Conservation (phyloP, 2,113 vertebrate genomes). For the Rhinopomastus cyanomelas region DNA sequence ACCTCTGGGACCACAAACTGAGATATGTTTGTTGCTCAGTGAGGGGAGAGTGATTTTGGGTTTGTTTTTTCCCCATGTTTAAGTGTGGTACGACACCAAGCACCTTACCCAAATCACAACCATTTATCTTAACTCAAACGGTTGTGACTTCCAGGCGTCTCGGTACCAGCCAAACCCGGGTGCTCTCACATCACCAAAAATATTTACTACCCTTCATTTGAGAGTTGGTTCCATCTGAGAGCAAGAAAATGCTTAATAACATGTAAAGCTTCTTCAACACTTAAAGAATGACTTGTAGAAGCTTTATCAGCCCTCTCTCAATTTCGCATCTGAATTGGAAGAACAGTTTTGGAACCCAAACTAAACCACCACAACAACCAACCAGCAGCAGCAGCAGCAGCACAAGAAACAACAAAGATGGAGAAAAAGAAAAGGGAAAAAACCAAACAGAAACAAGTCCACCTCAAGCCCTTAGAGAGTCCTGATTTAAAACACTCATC, state of each 20-base stretch:
- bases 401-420: no score
- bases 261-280: neutral
- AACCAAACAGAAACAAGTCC: neutral
- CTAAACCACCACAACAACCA: neutral
- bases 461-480: neutral
- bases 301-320: neutral
- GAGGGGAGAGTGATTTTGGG: neutral
- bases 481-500: neutral
- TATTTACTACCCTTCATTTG: neutral
- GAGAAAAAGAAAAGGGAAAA: no score
- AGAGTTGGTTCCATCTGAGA: neutral
- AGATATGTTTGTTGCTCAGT: neutral
- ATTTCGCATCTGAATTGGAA: neutral
- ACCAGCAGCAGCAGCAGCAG: no score
- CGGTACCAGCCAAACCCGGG: neutral
- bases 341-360: neutral
- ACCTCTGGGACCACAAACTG: conserved; percentile 13
- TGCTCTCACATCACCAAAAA: neutral
- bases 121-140: neutral
- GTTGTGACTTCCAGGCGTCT: neutral
- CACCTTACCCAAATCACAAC: no score
- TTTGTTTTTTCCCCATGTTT: neutral
- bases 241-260: neutral
- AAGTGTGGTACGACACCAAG: neutral
- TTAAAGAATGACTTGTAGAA: neutral